Conservation (phyloP, 2,797 vertebrate species). For the Neoniphon sammara region DNA sequence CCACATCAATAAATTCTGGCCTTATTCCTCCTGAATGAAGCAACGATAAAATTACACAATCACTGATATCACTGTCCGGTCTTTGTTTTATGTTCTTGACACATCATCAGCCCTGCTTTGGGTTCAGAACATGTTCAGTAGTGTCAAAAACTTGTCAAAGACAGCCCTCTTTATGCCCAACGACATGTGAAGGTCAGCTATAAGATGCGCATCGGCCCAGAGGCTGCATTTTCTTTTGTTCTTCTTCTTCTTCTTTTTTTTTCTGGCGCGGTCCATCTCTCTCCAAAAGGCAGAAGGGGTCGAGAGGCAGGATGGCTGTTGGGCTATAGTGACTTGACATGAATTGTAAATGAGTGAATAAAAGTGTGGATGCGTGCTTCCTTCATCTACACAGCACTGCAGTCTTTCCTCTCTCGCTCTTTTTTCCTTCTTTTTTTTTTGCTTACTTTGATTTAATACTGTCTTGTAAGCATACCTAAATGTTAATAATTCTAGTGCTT, state of each 20-base stretch:
- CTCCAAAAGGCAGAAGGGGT: constrained; percentile 42
- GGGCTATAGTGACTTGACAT: constrained; percentile 61
- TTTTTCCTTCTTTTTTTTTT: constrained; percentile 59
- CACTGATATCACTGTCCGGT: neutral
- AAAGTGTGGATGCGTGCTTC: constrained; percentile 65
- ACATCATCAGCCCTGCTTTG: constrained; percentile 4
- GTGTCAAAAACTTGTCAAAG: constrained; percentile 46
- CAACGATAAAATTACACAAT: neutral
- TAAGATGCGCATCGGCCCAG: constrained; percentile 42
- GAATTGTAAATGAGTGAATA: constrained; percentile 79
- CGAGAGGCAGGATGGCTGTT: constrained; percentile 32
- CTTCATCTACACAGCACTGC: constrained; percentile 66
- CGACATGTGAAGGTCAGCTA: constrained; percentile 50
- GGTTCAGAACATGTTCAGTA: constrained; percentile 28
- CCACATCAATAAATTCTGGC: neutral
- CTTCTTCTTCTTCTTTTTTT: constrained; percentile 16
- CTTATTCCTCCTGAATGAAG: neutral
- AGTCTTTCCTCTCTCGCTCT: constrained; percentile 34
- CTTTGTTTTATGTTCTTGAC: neutral
- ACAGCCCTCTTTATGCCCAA: constrained; percentile 38
- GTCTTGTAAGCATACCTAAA: constrained; percentile 84
- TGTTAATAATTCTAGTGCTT: constrained; percentile 83
- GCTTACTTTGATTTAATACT: constrained; percentile 84
- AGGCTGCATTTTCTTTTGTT: constrained; percentile 33
- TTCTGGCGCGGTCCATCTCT: constrained; percentile 19